Conservation (phyloP, 2,797 vertebrate species). For the Melanotaenia trifasciata region DNA sequence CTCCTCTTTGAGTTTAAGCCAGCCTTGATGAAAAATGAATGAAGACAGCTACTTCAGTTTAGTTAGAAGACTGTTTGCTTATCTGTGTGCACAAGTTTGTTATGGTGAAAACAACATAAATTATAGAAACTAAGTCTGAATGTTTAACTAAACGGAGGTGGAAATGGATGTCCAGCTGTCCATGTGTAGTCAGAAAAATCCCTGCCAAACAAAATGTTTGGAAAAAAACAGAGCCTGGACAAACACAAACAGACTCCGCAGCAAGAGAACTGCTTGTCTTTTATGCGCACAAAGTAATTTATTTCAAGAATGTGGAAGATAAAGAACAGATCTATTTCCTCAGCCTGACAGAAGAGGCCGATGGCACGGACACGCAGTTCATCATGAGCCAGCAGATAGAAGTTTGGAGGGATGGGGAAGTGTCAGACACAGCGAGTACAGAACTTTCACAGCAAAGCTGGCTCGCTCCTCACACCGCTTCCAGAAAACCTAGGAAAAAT, state of each 20-base stretch:
- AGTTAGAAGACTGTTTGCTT: constrained; percentile 40
- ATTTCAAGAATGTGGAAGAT: constrained; percentile 55
- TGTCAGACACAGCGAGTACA: constrained; percentile 15
- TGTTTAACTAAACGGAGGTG: constrained; percentile 59
- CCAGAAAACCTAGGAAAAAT: not conserved
- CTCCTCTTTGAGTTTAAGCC: constrained; percentile 41
- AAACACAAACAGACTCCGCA: constrained; percentile 45
- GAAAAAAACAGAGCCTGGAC: constrained; percentile 20
- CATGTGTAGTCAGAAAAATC: constrained; percentile 47
- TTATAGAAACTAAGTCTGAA: constrained; percentile 66
- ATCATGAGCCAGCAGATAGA: constrained; percentile 43
- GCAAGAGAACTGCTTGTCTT: constrained; percentile 51
- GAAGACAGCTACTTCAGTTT: constrained; percentile 41
- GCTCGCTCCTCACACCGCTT: constrained; percentile 7
- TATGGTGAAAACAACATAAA: constrained; percentile 60
- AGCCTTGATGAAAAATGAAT: constrained; percentile 45
- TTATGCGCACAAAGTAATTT: constrained; percentile 39
- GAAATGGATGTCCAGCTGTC: constrained; percentile 64
- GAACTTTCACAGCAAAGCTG: constrained; percentile 22
- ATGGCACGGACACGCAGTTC: constrained; percentile 41
- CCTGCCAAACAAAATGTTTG: constrained; percentile 45
- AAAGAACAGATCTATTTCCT: constrained; percentile 48
- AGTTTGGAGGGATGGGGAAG: constrained; percentile 31
- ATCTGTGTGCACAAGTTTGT: constrained; percentile 54
- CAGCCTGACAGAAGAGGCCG: constrained; percentile 50